These are phyloP conservation scores for Upupa epops DNA, from an alignment of 2,113 vertebrate species.

Conservation along the genomic window DNA sequence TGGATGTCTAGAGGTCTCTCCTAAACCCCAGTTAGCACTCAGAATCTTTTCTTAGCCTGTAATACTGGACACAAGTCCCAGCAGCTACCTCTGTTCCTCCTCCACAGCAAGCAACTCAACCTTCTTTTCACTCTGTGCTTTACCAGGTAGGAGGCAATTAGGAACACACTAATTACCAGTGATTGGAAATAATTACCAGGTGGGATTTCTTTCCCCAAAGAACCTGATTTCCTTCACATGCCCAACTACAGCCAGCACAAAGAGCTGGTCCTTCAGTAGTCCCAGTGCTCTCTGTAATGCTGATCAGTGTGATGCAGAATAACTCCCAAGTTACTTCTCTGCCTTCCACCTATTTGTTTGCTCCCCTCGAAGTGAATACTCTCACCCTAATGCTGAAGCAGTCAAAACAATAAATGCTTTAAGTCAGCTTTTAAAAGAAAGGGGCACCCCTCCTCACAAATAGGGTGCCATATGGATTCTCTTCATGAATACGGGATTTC, in stretches of 20 bases:
- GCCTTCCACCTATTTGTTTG: not conserved
- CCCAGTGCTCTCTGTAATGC: not conserved
- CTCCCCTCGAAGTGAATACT: not conserved
- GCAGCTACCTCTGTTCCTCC: not conserved
- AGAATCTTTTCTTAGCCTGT: not conserved
- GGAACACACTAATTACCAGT: not conserved
- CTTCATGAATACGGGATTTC: slow-evolving; percentile 22
- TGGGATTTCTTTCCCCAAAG: not conserved
- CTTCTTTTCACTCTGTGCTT: not conserved
- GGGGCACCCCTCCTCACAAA: not conserved
- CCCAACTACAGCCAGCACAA: not conserved
- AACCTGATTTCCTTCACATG: not conserved
- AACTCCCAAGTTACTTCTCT: not conserved
- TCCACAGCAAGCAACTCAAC: not conserved
- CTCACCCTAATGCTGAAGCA: slow-evolving; percentile 8
- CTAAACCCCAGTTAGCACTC: not conserved
- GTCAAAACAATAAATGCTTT: slow-evolving; percentile 4
- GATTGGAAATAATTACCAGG: slow-evolving; percentile 6
- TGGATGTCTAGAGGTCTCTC: not conserved
- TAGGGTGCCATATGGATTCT: slow-evolving; percentile 10
- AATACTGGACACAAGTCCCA: accelerated
- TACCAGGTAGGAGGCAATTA: not conserved
- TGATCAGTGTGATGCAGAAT: not conserved
- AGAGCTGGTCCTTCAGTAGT: not conserved
- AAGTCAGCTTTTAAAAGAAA: not conserved